Evolutionary conservation across 2,113 vertebrate species (phyloP).

Genomic region (Apodemus speciosus): DNA sequence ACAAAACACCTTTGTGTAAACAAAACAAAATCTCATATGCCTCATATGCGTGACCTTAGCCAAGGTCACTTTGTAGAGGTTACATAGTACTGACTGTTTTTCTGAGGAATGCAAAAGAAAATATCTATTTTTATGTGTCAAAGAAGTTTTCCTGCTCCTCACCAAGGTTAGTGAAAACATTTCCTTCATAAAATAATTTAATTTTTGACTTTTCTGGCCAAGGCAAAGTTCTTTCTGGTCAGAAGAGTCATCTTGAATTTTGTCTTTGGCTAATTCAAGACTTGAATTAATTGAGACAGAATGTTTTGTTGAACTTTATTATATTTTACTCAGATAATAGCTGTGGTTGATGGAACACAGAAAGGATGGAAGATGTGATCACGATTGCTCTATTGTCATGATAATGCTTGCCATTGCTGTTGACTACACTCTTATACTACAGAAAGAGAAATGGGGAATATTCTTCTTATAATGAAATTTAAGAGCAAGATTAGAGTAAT

Average conservation of each 20-base stretch:
- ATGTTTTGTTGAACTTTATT: constrained; percentile 11
- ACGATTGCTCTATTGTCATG: not conserved
- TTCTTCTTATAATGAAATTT: not conserved
- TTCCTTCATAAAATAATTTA: not conserved
- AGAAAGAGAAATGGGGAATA: not conserved
- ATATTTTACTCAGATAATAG: constrained; percentile 22
- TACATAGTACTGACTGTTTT: not conserved
- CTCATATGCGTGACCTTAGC: no score
- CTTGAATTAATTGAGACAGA: constrained; percentile 13
- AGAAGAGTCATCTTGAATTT: not conserved
- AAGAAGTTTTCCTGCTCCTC: not conserved
- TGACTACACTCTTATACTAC: not conserved
- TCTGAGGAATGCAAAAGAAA: not conserved
- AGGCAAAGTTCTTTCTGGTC: not conserved
- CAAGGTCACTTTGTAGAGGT: not conserved
- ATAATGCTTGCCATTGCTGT: no score
- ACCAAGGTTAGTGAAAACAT: not conserved
- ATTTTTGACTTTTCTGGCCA: constrained; percentile 21
- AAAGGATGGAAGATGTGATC: not conserved
- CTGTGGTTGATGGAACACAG: not conserved
- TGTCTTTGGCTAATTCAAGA: not conserved
- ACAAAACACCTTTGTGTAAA: not conserved
- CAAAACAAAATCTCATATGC: not conserved
- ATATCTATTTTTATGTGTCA: not conserved
- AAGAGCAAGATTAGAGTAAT: not conserved